phyloP scores from a whole-genome alignment of 2,113 vertebrate species.

The Sphyrna mokarran region DNA sequence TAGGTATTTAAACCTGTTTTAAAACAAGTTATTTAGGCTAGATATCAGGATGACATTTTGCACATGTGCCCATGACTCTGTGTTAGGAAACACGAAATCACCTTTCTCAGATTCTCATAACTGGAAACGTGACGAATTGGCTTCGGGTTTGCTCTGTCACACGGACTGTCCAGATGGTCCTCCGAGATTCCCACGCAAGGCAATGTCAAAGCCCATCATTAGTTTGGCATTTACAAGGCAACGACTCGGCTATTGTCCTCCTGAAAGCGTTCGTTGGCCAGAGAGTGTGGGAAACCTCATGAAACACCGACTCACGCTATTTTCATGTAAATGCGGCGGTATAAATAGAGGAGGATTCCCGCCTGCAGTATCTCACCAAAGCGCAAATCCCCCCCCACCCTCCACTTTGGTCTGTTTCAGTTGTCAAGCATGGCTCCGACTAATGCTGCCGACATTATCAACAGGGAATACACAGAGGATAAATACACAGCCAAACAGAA shows the following conservation, averaged over 20 bases:
- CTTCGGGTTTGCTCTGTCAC: conserved; percentile 33
- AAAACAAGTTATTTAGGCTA: background rate
- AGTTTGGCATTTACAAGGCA: conserved; percentile 38
- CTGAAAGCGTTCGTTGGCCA: conserved; percentile 35
- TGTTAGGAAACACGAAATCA: conserved; percentile 6
- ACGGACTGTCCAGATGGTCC: conserved; percentile 34
- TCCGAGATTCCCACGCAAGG: conserved; percentile 34
- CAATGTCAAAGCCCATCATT: conserved; percentile 38
- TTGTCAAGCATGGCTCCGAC: conserved; percentile 8
- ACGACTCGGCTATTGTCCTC: conserved; percentile 22
- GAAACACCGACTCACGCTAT: conserved; percentile 33
- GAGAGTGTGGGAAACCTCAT: conserved; percentile 36
- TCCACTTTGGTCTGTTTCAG: background rate
- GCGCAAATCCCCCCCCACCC: background rate
- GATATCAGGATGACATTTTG: background rate
- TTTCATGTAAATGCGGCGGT: conserved; percentile 24
- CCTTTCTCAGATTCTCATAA: conserved; percentile 28
- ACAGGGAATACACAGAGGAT: background rate
- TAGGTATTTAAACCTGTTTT: background rate
- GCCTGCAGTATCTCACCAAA: background rate
- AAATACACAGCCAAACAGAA: conserved; percentile 31
- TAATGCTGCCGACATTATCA: background rate
- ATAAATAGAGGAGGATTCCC: conserved; percentile 30
- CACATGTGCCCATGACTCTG: background rate
- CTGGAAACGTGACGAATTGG: conserved; percentile 23